Conservation (phyloP, 1,140 invertebrate genomes). For the Phocides pigmalion region DNA sequence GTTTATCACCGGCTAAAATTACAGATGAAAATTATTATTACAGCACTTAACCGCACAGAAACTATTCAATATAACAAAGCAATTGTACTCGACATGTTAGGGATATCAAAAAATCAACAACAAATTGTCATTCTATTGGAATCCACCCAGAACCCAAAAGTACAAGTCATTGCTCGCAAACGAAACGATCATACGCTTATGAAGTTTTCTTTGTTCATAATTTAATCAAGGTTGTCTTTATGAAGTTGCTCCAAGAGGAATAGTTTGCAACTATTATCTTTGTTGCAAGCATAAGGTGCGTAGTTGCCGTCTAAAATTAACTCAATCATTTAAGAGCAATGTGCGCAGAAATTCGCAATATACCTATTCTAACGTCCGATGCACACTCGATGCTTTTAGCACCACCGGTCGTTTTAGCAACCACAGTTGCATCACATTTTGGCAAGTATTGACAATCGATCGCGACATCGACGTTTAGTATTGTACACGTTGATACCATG, state of each 20-base stretch:
- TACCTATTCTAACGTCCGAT: constrained; percentile 1
- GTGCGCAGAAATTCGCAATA: constrained; percentile 22
- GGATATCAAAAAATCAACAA: neutral
- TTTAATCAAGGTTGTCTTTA: constrained; percentile 19
- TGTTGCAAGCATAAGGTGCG: constrained; percentile 22
- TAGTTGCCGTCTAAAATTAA: constrained; percentile 27
- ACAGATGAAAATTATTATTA: constrained; percentile 1
- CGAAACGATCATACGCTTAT: neutral
- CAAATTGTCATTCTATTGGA: neutral
- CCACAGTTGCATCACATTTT: constrained; percentile 24
- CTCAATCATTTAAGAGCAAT: constrained; percentile 23
- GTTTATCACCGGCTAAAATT: constrained; percentile 4
- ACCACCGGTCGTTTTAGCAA: constrained; percentile 14
- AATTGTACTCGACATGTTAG: too few species aligned
- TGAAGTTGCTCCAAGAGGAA: constrained; percentile 5
- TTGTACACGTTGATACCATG: constrained; percentile 2
- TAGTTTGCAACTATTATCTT: constrained; percentile 16
- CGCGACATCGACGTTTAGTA: constrained; percentile 8
- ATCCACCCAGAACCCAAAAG: constrained; percentile 1
- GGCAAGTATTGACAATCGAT: constrained; percentile 21
- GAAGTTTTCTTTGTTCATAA: constrained; percentile 22
- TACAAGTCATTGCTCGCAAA: constrained; percentile 5
- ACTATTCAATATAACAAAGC: neutral
- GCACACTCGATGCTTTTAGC: constrained; percentile 19
- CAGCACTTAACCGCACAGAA: neutral